Base-by-base conservation (phyloP, 2,113 vertebrate genomes). In the Diphyllodes magnificus region DNA sequence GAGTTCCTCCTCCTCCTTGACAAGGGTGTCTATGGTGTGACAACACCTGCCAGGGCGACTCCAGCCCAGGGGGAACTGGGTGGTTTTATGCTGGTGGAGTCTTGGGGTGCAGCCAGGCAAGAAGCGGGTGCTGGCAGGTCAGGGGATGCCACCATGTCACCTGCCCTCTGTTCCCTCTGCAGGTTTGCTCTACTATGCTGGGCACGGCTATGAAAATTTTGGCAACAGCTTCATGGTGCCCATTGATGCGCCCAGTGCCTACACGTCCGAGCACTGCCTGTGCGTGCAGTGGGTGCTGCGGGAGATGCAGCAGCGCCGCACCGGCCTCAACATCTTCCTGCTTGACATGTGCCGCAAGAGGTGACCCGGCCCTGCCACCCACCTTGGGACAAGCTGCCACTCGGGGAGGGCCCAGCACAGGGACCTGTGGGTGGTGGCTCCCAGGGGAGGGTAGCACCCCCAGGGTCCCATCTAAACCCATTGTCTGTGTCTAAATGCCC, bases 141-240 rank as follows among this genome's bases (percentile, higher is more conserved):
- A 15, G 15, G 40, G 49, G 37, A 30, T 18, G 21, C 28, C 79
- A 76, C 79, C 20, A 6, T 13, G 27, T 63, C 42, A 57, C 22
- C 42, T 5, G 2, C 59, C 60, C 18, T 79, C 37, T 2, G 1
- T 23, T 23, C 22, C 22, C 45, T 82, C 8, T 25, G 18, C 96
- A 99, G 98, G 98, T 72, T 95, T 99, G 94, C 98, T 99, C 31
- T 99, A 99, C 96, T 99, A 98, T 2, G 98, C 98, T 0, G 98
- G 98, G 50, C 98, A 99, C 0, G 98, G 98, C 80, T 99, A 99
- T 30, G 98, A 99, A 88, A 99, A 99, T 63, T 99, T 98, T 4
- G 98, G 98, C 60, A 99, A 99, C 97, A 99, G 98, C 94, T 99
- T 99, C 96, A 99, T 99, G 98, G 98, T 99, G 70, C 98, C 98